Evolutionary conservation across 2,797 vertebrate species (phyloP).

Genomic region (Diplodus sargus): DNA sequence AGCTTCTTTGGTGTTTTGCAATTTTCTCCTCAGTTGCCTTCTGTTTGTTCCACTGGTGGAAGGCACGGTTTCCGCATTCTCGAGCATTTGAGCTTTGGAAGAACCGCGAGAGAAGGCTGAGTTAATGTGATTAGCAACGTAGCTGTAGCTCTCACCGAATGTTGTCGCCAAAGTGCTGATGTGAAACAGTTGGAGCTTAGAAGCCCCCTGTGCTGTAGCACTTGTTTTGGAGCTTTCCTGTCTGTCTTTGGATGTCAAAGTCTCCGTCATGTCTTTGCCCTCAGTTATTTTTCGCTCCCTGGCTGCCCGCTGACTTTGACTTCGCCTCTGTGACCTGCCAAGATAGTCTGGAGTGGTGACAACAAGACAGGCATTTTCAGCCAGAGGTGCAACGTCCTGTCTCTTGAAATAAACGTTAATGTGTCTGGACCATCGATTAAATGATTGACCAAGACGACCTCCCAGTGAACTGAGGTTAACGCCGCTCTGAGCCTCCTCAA

Average conservation of each 20-base stretch:
- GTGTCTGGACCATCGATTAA: constrained; percentile 72
- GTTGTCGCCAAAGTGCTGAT: constrained; percentile 76
- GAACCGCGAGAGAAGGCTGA: constrained; percentile 65
- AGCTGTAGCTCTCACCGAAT: constrained; percentile 83
- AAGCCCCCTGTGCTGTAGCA: constrained; percentile 14
- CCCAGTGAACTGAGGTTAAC: constrained; percentile 58
- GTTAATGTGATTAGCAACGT: constrained; percentile 82
- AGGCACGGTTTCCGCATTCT: constrained; percentile 18
- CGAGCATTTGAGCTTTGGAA: constrained; percentile 29
- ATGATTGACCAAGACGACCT: constrained; percentile 70
- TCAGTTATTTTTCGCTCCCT: constrained; percentile 33
- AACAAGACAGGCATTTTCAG: constrained; percentile 28
- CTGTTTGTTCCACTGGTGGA: constrained; percentile 12
- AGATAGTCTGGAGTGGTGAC: constrained; percentile 48
- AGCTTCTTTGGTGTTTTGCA: constrained; percentile 20
- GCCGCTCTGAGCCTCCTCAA: constrained; percentile 51
- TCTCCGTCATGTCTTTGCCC: constrained; percentile 24
- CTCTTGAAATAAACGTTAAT: constrained; percentile 80
- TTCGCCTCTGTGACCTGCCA: constrained; percentile 50
- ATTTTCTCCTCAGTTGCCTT: constrained; percentile 48
- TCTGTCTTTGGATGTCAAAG: constrained; percentile 19
- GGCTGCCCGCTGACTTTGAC: constrained; percentile 43
- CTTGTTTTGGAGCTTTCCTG: constrained; percentile 34
- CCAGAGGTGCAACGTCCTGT: constrained; percentile 39
- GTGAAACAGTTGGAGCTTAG: constrained; percentile 79